Conservation (phyloP, 2,797 vertebrate species). For the Falco rusticolus region DNA sequence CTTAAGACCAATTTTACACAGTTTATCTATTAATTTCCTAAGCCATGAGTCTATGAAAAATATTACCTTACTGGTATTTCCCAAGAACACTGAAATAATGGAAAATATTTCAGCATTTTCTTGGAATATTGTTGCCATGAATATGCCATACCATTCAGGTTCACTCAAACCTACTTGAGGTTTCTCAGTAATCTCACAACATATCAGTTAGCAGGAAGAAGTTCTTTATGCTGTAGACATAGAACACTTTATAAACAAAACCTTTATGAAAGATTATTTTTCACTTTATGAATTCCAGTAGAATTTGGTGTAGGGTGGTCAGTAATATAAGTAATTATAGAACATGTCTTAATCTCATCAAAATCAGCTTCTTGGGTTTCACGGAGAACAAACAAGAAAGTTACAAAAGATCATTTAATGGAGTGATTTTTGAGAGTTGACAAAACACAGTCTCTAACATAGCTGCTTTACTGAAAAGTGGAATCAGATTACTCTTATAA, state of each 20-base stretch:
- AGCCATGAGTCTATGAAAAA: not conserved
- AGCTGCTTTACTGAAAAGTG: not conserved
- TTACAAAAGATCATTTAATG: not conserved
- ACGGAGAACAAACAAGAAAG: not conserved
- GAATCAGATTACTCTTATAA: not conserved
- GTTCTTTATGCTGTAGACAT: not conserved
- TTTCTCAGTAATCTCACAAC: not conserved
- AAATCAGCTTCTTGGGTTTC: constrained; percentile 15
- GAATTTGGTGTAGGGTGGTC: not conserved
- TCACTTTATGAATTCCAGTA: not conserved
- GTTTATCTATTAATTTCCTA: not conserved
- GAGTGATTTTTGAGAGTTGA: not conserved
- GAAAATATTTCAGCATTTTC: not conserved
- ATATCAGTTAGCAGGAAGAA: not conserved
- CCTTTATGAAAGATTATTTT: not conserved
- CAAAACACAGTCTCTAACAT: not conserved
- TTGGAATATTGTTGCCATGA: not conserved
- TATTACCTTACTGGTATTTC: not conserved
- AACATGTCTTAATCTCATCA: not conserved
- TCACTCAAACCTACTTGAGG: not conserved
- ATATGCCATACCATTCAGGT: not conserved
- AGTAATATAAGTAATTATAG: not conserved
- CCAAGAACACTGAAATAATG: not conserved
- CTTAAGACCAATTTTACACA: not conserved
- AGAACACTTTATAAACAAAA: not conserved